These are phyloP conservation scores for Bolborhynchus lineola DNA, from an alignment of 2,113 vertebrate species.

Conservation along the genomic window DNA sequence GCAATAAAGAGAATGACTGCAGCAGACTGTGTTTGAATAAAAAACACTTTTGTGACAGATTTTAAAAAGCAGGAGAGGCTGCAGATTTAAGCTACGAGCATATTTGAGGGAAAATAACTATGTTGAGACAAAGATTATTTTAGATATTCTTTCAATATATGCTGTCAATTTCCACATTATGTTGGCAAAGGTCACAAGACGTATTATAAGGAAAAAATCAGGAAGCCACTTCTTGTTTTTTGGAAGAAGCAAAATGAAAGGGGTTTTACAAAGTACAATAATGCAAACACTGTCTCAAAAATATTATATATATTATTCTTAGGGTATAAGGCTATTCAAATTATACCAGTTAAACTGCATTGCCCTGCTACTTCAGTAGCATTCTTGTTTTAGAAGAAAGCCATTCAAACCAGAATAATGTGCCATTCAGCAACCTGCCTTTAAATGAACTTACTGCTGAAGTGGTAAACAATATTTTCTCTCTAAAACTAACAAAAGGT, in stretches of 20 bases:
- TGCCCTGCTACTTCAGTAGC: background rate
- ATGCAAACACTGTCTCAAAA: background rate
- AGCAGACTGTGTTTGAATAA: background rate
- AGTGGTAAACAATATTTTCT: background rate
- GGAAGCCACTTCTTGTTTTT: background rate
- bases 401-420: background rate
- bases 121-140: background rate
- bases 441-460: background rate
- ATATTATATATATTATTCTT: background rate
- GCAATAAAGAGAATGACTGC: background rate
- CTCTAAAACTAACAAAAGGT: background rate
- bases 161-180: background rate
- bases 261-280: background rate
- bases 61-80: background rate
- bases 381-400: background rate
- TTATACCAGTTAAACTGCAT: background rate
- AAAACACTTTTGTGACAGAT: background rate
- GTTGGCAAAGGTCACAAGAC: background rate
- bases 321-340: background rate
- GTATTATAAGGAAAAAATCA: background rate
- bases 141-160: background rate
- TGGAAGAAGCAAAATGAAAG: background rate
- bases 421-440: background rate
- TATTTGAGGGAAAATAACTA: background rate
- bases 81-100: background rate